Percentiles rank a stretch among this genome's conserved stretches.
These are phyloP conservation scores for Zeugodacus cucurbitae DNA, from an alignment of 1,140 invertebrate species.

Conservation along the genomic window DNA sequence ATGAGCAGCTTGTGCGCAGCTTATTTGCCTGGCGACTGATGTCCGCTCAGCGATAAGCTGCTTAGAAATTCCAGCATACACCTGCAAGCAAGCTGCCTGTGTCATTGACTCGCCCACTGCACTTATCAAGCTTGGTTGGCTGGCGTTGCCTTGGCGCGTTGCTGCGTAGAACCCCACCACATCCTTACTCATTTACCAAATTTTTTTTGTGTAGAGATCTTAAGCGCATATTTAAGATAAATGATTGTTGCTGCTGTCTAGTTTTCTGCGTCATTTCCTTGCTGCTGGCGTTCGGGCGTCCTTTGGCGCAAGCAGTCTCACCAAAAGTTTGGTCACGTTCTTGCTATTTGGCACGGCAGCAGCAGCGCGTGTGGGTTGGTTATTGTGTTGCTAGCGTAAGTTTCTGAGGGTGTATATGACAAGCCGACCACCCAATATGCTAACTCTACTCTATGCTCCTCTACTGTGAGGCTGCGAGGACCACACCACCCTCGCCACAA, in stretches of 20 bases:
- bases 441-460: too few species aligned
- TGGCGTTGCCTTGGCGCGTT: background rate
- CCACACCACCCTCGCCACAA: too few species aligned
- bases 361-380: slow-evolving; percentile 25
- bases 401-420: background rate
- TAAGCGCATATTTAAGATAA: slow-evolving; percentile 46
- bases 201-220: slow-evolving; percentile 16
- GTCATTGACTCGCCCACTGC: slow-evolving; percentile 3
- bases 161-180: slow-evolving; percentile 10
- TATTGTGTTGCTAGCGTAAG: background rate
- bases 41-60: slow-evolving; percentile 42
- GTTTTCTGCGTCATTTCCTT: slow-evolving; percentile 39
- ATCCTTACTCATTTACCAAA: background rate
- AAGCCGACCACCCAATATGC: background rate
- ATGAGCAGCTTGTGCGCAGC: background rate
- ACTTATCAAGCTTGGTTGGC: slow-evolving; percentile 1
- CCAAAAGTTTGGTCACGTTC: slow-evolving; percentile 47
- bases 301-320: slow-evolving; percentile 41
- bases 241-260: slow-evolving; percentile 42
- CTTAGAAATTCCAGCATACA: slow-evolving; percentile 44
- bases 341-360: slow-evolving; percentile 42
- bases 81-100: slow-evolving; percentile 20
- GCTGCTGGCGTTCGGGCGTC: background rate
- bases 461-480: too few species aligned
- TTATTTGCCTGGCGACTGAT: slow-evolving; percentile 34